Percentiles rank a stretch among this genome's conserved stretches.
Conservation (phyloP, 2,888 invertebrate species). For the Dolomedes plantarius region DNA sequence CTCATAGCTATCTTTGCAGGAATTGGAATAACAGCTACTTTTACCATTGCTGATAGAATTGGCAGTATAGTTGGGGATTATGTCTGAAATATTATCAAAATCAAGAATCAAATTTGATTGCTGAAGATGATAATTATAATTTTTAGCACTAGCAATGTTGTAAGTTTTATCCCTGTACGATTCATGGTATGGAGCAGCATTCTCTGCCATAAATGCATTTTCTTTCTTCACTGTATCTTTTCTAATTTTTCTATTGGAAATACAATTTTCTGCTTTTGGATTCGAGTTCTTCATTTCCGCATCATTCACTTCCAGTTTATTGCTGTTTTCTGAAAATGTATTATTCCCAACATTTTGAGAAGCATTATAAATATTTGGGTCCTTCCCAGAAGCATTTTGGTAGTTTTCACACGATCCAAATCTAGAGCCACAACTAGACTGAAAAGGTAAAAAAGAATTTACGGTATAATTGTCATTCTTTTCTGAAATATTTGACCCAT, state of each 20-base stretch:
- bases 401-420: not conserved
- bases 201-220: not conserved
- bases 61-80: constrained; percentile 6
- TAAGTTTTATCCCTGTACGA: not conserved
- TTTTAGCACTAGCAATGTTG: constrained; percentile 27
- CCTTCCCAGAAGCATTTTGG: not conserved
- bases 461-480: constrained; percentile 26
- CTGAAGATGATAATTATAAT: constrained; percentile 54
- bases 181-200: not conserved
- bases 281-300: not conserved
- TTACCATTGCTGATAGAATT: not conserved
- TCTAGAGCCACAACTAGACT: not conserved
- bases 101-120: constrained; percentile 28
- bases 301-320: too few species aligned
- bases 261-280: not conserved
- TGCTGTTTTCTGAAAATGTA: too few species aligned
- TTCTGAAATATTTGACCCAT: constrained; percentile 21
- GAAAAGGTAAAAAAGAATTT: not conserved
- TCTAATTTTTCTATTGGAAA: not conserved
- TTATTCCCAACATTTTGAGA: not conserved
- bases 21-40: not conserved
- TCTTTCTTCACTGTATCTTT: constrained; percentile 5
- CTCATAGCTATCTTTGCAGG: constrained; percentile 38
- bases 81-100: constrained; percentile 6
- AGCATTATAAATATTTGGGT: not conserved